Percentiles rank a stretch among this genome's conserved stretches.
phyloP scores from a whole-genome alignment of 2,888 invertebrate species.

The Acanthacorydalis orientalis region DNA sequence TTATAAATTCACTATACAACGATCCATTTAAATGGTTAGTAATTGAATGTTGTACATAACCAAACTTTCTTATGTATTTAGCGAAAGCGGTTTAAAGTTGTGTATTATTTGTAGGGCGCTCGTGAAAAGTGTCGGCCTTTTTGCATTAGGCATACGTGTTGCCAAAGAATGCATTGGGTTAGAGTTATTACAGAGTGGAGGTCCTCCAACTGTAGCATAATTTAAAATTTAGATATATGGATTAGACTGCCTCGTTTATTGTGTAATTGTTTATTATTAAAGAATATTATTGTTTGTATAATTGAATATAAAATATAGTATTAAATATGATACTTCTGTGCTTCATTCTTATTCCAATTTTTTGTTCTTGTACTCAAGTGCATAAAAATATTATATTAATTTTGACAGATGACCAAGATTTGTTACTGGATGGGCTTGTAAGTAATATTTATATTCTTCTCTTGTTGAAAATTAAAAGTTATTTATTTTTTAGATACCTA shows the following conservation, averaged over 20 bases:
- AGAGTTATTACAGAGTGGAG: constrained; percentile 47
- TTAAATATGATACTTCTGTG: not conserved
- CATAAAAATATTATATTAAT: constrained; percentile 53
- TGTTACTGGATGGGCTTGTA: constrained; percentile 60
- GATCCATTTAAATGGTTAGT: constrained; percentile 66
- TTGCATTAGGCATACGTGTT: constrained; percentile 57
- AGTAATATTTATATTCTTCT: constrained; percentile 18
- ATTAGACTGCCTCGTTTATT: not conserved
- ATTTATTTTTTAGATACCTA: constrained; percentile 39
- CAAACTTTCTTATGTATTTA: not conserved
- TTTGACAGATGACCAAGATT: constrained; percentile 76
- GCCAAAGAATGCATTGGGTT: constrained; percentile 63
- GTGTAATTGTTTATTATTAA: not conserved
- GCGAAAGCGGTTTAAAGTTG: not conserved
- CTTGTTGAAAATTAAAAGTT: constrained; percentile 10
- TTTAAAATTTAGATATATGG: not conserved
- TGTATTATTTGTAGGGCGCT: constrained; percentile 43
- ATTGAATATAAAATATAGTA: too few species aligned
- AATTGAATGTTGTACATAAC: not conserved
- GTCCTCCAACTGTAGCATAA: not conserved
- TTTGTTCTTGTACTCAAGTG: not conserved
- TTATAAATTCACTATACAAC: constrained; percentile 48
- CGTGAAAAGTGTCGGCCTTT: constrained; percentile 65
- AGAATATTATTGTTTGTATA: too few species aligned
- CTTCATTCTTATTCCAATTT: not conserved